These are phyloP conservation scores for Choreutis nemorana DNA, from an alignment of 2,888 invertebrate genomes.

Conservation along the genomic window DNA sequence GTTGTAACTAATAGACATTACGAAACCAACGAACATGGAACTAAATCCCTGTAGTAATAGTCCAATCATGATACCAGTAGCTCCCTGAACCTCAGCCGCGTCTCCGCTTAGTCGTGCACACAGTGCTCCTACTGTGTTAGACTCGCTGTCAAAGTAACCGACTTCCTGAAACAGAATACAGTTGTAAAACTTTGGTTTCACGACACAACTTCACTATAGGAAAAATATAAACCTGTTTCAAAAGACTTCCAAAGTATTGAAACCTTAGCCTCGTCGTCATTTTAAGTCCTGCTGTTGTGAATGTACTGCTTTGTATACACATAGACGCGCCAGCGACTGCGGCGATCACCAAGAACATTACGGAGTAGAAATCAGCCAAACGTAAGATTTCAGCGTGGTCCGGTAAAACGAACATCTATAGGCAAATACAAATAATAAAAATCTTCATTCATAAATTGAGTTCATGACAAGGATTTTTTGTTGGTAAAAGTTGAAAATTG, in stretches of 20 bases:
- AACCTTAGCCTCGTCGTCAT: conserved; percentile 73
- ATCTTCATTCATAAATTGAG: neutral
- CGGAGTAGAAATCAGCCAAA: conserved; percentile 69
- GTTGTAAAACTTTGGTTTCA: neutral
- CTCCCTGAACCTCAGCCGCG: conserved; percentile 70
- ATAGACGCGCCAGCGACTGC: conserved; percentile 71
- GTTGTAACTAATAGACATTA: conserved; percentile 63
- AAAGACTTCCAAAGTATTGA: conserved; percentile 56
- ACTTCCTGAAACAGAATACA: conserved; percentile 50
- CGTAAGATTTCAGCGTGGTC: conserved; percentile 62
- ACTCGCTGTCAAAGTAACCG: conserved; percentile 68
- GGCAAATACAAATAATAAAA: conserved; percentile 11
- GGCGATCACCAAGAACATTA: conserved; percentile 73
- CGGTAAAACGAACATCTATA: conserved; percentile 66
- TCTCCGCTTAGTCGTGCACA: conserved; percentile 71
- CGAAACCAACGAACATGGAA: conserved; percentile 65
- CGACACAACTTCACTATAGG: neutral
- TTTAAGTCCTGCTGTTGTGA: conserved; percentile 77
- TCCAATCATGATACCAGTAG: conserved; percentile 68
- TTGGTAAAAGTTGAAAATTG: neutral
- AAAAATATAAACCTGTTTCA: conserved; percentile 49
- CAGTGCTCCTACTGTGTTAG: conserved; percentile 69
- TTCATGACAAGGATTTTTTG: neutral
- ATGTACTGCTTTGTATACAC: conserved; percentile 74
- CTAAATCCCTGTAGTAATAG: conserved; percentile 69